Percentiles rank a stretch among this genome's conserved stretches.
These are phyloP conservation scores for Scaptomyza polygonia DNA, from an alignment of 2,888 invertebrate genomes.

Conservation along the genomic window DNA sequence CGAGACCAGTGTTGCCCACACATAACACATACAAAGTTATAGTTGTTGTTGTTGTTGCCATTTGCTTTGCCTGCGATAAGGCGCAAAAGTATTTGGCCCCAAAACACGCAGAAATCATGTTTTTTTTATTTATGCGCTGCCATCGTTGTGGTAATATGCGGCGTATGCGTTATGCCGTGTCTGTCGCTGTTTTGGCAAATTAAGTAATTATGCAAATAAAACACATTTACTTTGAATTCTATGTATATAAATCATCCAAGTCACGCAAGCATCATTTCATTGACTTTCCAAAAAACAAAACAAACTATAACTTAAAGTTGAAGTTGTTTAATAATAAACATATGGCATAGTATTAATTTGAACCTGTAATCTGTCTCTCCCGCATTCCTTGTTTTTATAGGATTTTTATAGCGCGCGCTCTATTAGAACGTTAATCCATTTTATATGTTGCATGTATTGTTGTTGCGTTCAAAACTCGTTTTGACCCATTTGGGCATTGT, in stretches of 20 bases:
- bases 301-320: constrained; percentile 4
- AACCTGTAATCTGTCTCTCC: constrained; percentile 7
- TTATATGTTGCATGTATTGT: constrained; percentile 1
- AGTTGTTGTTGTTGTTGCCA: constrained; percentile 8
- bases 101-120: constrained; percentile 61
- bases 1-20: constrained; percentile 45
- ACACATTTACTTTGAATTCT: constrained; percentile 57
- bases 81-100: constrained; percentile 26
- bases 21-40: constrained; percentile 9
- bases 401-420: constrained; percentile 66
- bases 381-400: constrained; percentile 62
- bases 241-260: constrained; percentile 72
- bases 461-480: constrained; percentile 52
- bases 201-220: constrained; percentile 73
- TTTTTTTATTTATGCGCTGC: constrained; percentile 10
- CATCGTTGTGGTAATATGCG: constrained; percentile 21
- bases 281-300: constrained; percentile 43
- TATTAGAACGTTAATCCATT: constrained; percentile 75
- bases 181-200: constrained; percentile 47
- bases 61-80: constrained; percentile 27
- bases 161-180: constrained; percentile 56
- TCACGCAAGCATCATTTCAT: constrained; percentile 64
- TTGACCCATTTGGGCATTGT: constrained; percentile 54
- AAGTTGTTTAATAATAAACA: constrained; percentile 30
- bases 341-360: background rate